These are phyloP conservation scores for Sus cebifrons DNA, from an alignment of 2,797 vertebrate genomes.

Conservation along the genomic window DNA sequence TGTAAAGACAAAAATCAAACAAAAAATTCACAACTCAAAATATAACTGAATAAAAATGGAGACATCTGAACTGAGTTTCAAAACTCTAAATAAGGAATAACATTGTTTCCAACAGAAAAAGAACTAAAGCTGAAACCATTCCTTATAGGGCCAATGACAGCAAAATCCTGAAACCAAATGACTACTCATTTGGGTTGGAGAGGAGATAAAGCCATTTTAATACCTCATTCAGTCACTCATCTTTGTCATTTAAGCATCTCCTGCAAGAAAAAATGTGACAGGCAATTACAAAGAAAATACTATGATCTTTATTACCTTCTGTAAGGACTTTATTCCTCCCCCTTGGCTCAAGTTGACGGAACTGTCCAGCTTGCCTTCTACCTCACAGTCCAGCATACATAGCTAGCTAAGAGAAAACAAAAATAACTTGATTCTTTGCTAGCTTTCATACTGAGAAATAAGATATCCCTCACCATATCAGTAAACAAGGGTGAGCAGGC, in stretches of 20 bases:
- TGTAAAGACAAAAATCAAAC: constrained; percentile 21
- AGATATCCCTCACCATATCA: no score
- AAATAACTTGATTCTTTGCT: not conserved
- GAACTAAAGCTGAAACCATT: not conserved
- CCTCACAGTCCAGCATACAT: not conserved
- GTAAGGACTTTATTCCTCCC: not conserved
- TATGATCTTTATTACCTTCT: not conserved
- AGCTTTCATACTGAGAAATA: not conserved
- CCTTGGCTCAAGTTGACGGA: not conserved
- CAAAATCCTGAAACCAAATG: constrained; percentile 25
- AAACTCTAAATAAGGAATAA: not conserved
- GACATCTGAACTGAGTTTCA: not conserved
- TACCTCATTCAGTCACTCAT: not conserved
- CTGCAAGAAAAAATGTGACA: not conserved
- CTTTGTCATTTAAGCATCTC: constrained; percentile 47
- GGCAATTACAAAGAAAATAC: not conserved
- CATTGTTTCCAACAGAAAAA: not conserved
- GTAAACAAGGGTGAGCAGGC: no score
- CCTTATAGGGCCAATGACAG: not conserved
- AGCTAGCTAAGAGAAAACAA: not conserved
- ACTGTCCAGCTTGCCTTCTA: not conserved
- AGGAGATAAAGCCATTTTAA: constrained; percentile 33
- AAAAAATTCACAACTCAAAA: constrained; percentile 39
- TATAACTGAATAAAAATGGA: not conserved
- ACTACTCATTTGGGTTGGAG: not conserved